A percentile compares a stretch with the other conserved stretches of the same genome.
Conservation (phyloP, 2,888 invertebrate genomes). For the Macrophya alboannulata region DNA sequence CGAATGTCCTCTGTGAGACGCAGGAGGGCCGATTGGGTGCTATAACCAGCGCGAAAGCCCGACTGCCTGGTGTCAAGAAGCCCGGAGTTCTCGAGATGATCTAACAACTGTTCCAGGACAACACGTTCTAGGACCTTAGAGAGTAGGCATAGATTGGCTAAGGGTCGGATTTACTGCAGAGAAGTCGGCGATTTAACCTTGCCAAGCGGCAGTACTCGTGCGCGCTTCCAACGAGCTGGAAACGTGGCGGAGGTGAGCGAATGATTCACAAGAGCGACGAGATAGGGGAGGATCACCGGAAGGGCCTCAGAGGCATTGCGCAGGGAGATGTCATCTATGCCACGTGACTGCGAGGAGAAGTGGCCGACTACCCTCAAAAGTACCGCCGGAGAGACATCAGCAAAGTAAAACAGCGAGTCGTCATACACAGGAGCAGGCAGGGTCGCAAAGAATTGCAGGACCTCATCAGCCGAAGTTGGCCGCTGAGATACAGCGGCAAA, state of each 20-base stretch:
- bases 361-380: background rate
- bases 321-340: background rate
- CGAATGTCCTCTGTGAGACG: slow-evolving; percentile 65
- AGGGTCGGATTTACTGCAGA: slow-evolving; percentile 64
- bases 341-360: background rate
- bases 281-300: background rate
- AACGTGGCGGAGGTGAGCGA: slow-evolving; percentile 51
- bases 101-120: slow-evolving; percentile 60
- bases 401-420: background rate
- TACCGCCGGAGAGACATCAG: background rate
- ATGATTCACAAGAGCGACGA: slow-evolving; percentile 36
- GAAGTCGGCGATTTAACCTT: slow-evolving; percentile 59
- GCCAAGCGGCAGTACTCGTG: slow-evolving; percentile 63
- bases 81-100: slow-evolving; percentile 62
- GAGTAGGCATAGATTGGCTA: slow-evolving; percentile 63
- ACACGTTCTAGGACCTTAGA: slow-evolving; percentile 64
- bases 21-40: slow-evolving; percentile 65
- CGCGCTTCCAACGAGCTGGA: slow-evolving; percentile 64
- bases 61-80: slow-evolving; percentile 66
- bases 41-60: slow-evolving; percentile 65
- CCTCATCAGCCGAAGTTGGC: background rate
- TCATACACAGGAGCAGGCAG: background rate
- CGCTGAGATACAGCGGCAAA: background rate
- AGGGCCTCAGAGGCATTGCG: background rate
- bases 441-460: background rate